Evolutionary conservation across 2,888 invertebrate species (phyloP), one percentile per base, ranked within the genome.

Genomic region (Drosophila tanythrix): DNA sequence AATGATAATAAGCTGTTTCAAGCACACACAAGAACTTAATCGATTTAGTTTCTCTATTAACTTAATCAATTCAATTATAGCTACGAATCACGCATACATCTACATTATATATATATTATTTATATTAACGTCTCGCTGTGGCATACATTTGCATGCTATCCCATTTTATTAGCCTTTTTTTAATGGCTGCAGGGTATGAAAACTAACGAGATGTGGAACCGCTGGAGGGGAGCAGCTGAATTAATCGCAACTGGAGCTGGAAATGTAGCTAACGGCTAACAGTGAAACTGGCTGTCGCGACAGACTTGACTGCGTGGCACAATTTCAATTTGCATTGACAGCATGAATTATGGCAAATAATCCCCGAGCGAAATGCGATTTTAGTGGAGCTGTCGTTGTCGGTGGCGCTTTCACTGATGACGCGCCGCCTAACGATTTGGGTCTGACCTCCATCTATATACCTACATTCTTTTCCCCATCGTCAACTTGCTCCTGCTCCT

Each of bases 251-350:
- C 29, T 60, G 51, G 52, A 43, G 35, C 25, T 43, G 62, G 36
- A 25, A 46, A 25, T 46, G 25, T 46, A 40, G 40, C 36, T 8
- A 36, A 36, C 21, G 21, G 40, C 11, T 8, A 57, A 33, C 21
- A 46, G 46, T 36, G 50, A 31, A 53, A 53, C 66, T 48, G 46
- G 36, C 51, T 36, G 62, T 43, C 72, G 35, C 64, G 61, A 52
- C 66, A 38, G 66, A 60, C 63, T 84, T 88, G 79, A 73, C 81
- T 88, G 89, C 81, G 85, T 89, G 89, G 88, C 90, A 87, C 87
- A 87, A 87, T 89, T 87, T 87, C 87, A 87, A 87, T 89, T 87
- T 88, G 87, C 85, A 87, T 87, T 89, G 88, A 88, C 90, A 87
- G 87, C 86, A 88, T 87, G 90, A 87, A 88, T 87, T 87, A 89